phyloP scores from a whole-genome alignment of 2,113 vertebrate genomes.

The Drymodes brunneopygia region DNA sequence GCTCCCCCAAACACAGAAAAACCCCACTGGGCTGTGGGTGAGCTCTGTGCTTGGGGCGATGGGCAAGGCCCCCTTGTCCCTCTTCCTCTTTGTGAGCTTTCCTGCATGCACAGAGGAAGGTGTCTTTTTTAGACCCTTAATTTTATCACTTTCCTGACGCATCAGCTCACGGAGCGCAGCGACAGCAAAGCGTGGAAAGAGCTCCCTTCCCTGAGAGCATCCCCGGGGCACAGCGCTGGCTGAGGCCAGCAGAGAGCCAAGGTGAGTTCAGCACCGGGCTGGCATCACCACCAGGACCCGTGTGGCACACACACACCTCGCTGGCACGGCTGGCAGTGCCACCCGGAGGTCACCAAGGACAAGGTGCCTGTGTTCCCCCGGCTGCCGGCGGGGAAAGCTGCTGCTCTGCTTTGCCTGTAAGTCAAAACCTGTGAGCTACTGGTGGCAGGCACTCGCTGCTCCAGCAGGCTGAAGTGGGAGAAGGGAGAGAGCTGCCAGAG shows the following conservation, averaged over 20 bases:
- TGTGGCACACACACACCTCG: accelerated
- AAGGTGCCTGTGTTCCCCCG: neutral
- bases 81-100: neutral
- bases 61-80: accelerated
- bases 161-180: accelerated
- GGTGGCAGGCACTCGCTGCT: neutral
- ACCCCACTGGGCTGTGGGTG: accelerated
- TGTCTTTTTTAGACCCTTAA: neutral
- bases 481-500: constrained; percentile 20
- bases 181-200: neutral
- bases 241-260: neutral
- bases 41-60: accelerated
- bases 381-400: neutral
- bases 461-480: neutral
- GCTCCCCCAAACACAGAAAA: too few relatives aligned
- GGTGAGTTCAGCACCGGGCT: neutral
- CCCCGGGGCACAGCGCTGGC: neutral
- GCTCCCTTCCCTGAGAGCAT: neutral
- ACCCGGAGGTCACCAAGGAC: too few relatives aligned
- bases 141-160: neutral
- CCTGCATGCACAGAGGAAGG: neutral
- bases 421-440: constrained; percentile 14
- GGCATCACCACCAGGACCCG: neutral
- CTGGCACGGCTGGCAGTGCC: neutral
- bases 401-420: neutral